Conservation (phyloP, 2,113 vertebrate species). For the Heterochromis multidens region DNA sequence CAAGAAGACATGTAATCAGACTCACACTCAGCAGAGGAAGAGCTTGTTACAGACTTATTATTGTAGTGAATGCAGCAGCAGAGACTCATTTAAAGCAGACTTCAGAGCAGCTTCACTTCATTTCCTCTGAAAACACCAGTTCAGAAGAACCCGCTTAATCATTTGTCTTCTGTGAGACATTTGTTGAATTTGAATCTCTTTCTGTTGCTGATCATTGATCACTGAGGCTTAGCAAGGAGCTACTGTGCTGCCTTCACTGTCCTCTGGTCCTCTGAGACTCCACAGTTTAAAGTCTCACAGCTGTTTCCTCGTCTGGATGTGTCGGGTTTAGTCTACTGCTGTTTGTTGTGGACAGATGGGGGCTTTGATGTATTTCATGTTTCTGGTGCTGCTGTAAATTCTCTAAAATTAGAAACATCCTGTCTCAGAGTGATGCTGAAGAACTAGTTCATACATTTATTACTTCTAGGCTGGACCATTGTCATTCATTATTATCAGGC, state of each 20-base stretch:
- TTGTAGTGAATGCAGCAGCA: neutral
- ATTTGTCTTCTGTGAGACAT: neutral
- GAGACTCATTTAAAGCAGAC: neutral
- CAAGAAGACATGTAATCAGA: neutral
- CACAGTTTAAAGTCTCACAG: neutral
- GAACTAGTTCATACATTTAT: too few relatives aligned
- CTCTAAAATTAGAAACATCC: neutral
- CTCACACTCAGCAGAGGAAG: neutral
- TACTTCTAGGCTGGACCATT: too few relatives aligned
- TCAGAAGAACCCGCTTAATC: too few relatives aligned
- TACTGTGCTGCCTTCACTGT: neutral
- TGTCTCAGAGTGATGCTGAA: neutral
- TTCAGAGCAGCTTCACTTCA: neutral
- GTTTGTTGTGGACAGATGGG: neutral
- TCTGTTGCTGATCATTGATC: neutral
- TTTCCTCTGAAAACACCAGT: neutral
- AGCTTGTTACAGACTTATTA: neutral
- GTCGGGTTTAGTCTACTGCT: neutral
- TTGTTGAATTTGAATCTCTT: neutral
- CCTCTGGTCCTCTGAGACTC: neutral
- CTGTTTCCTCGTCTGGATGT: neutral
- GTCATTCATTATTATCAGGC: too few relatives aligned
- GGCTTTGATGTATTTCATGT: neutral
- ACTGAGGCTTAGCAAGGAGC: neutral
- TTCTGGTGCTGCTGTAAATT: neutral